A percentile compares a stretch with the other conserved stretches of the same genome.
phyloP scores from a whole-genome alignment of 1,140 invertebrate genomes.

The Drosophila athabasca region DNA sequence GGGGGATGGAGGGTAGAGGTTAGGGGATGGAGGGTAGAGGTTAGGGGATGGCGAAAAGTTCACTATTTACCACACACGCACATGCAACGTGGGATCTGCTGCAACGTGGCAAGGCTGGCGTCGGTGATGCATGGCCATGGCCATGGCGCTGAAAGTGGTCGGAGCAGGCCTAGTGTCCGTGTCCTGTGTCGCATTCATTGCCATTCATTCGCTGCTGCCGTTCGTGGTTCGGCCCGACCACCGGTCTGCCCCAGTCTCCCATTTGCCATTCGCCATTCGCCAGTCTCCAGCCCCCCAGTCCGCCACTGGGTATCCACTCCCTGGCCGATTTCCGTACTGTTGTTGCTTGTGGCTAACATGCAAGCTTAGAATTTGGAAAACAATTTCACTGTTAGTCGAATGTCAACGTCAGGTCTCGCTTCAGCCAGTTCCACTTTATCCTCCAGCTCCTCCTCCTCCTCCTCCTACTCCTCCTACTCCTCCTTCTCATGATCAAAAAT shows the following conservation, averaged over 20 bases:
- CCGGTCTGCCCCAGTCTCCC: not conserved
- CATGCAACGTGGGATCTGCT: constrained; percentile 53
- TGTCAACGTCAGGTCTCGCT: constrained; percentile 71
- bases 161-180: constrained; percentile 52
- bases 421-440: not conserved
- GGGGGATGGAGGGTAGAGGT: not conserved
- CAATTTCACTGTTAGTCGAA: constrained; percentile 80
- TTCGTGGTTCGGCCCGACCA: constrained; percentile 47
- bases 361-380: constrained; percentile 80
- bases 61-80: constrained; percentile 68
- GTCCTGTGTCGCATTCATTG: constrained; percentile 79
- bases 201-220: constrained; percentile 74
- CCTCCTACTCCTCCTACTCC: not conserved
- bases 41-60: constrained; percentile 56
- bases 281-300: not conserved
- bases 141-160: constrained; percentile 69
- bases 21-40: constrained; percentile 19
- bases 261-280: too few species aligned
- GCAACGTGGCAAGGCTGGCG: constrained; percentile 12
- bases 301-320: not conserved
- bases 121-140: constrained; percentile 66
- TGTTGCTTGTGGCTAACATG: constrained; percentile 75
- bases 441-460: not conserved
- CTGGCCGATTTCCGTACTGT: constrained; percentile 32
- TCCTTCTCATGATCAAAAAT: constrained; percentile 56